These are phyloP conservation scores for Neogale vison DNA, from an alignment of 2,113 vertebrate genomes.

Conservation along the genomic window DNA sequence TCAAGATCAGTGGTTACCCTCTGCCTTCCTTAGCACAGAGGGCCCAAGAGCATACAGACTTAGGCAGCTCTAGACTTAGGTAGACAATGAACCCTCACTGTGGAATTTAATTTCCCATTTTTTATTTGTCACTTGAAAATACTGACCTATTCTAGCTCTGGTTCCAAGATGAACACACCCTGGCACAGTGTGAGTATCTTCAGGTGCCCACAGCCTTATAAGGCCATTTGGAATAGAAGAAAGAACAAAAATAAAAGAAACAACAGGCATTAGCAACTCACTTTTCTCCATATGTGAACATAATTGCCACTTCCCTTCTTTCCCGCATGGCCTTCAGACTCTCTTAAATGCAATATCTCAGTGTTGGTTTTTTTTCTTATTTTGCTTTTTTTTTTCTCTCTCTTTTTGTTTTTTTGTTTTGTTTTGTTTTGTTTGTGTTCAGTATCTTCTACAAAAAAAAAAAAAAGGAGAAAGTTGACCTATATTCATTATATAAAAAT, in stretches of 20 bases:
- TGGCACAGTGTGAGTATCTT: neutral
- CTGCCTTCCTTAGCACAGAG: neutral
- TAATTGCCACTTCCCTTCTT: slow-evolving; percentile 35
- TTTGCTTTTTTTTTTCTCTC: neutral
- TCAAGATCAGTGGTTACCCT: neutral
- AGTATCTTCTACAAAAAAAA: neutral
- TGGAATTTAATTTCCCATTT: slow-evolving; percentile 14
- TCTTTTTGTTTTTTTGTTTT: neutral
- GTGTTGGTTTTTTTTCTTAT: neutral
- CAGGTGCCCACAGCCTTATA: slow-evolving; percentile 1
- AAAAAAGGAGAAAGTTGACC: neutral
- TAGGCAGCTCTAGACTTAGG: neutral
- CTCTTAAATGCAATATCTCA: neutral
- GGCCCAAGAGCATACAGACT: neutral
- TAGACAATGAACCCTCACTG: neutral
- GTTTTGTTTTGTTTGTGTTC: neutral
- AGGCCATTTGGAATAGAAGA: slow-evolving; percentile 59
- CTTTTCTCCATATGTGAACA: slow-evolving; percentile 41
- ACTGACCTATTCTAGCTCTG: neutral
- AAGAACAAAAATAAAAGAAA: slow-evolving; percentile 63
- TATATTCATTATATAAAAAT: neutral
- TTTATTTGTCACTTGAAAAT: slow-evolving; percentile 46
- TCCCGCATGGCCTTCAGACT: neutral
- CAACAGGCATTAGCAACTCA: slow-evolving; percentile 30
- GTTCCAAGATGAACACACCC: slow-evolving; percentile 20